Conservation (phyloP, 2,113 vertebrate genomes). For the Genyomyrus donnyi region DNA sequence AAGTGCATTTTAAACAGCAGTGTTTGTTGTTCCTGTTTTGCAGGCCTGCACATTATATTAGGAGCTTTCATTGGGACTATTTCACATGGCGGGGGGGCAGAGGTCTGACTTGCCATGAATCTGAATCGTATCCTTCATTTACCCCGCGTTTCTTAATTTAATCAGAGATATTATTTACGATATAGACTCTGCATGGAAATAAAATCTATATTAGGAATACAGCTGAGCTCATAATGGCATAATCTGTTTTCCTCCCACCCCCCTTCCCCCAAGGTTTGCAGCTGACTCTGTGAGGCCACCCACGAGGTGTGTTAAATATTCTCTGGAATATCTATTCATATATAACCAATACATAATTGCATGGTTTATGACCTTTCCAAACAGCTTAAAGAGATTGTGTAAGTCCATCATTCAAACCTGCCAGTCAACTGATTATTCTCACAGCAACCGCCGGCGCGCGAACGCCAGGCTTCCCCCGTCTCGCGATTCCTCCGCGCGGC, state of each 20-base stretch:
- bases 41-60: not conserved
- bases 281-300: conserved; percentile 54
- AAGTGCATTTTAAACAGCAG: not conserved
- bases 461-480: conserved; percentile 39
- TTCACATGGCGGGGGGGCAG: not conserved
- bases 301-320: conserved; percentile 52
- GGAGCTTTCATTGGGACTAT: not conserved
- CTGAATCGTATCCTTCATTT: conserved; percentile 45
- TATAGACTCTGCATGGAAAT: conserved; percentile 37
- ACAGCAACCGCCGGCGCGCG: conserved; percentile 48
- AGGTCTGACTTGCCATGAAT: conserved; percentile 26
- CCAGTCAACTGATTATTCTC: conserved; percentile 59
- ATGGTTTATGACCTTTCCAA: conserved; percentile 64
- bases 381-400: conserved; percentile 59
- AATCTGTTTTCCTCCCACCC: conserved; percentile 47
- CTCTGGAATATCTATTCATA: conserved; percentile 56
- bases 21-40: not conserved
- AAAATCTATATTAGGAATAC: conserved; percentile 36
- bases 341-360: conserved; percentile 55
- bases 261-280: conserved; percentile 27
- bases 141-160: conserved; percentile 27
- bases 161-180: conserved; percentile 21
- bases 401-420: conserved; percentile 59
- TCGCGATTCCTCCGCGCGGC: conserved; percentile 34
- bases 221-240: conserved; percentile 33